Percentiles rank a stretch among this genome's conserved stretches.
Evolutionary conservation across 1,140 invertebrate genomes (phyloP).

Genomic region (Drosophila kepulauana): DNA sequence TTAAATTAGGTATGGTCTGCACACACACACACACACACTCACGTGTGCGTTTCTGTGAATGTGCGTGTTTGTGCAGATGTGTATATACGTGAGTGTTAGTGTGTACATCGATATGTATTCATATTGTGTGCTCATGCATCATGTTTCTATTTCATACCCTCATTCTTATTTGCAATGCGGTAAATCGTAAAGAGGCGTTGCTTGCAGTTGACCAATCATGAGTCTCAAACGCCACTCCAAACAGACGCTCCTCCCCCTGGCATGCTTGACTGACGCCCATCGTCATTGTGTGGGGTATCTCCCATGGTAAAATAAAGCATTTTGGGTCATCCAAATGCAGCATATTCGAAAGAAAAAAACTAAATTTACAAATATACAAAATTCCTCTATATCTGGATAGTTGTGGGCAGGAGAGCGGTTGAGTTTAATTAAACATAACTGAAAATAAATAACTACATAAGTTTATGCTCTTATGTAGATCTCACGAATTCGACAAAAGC

Average conservation of each 20-base stretch:
- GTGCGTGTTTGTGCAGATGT: neutral
- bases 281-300: slow-evolving; percentile 13
- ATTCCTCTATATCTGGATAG: slow-evolving; percentile 4
- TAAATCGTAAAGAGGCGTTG: slow-evolving; percentile 33
- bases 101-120: slow-evolving; percentile 16
- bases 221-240: neutral
- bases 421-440: slow-evolving; percentile 9
- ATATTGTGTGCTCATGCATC: slow-evolving; percentile 40
- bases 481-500: neutral
- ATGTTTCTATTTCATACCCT: slow-evolving; percentile 49
- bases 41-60: neutral
- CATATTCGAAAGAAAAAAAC: slow-evolving; percentile 4
- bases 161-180: slow-evolving; percentile 31
- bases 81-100: neutral
- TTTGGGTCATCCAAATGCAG: slow-evolving; percentile 16
- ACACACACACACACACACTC: neutral
- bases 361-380: slow-evolving; percentile 6
- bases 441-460: slow-evolving; percentile 2
- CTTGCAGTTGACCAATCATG: slow-evolving; percentile 37
- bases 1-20: slow-evolving; percentile 31
- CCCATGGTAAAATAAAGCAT: slow-evolving; percentile 22
- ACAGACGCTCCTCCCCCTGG: slow-evolving; percentile 31
- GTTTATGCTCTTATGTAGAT: neutral
- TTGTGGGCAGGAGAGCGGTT: slow-evolving; percentile 4
- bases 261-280: slow-evolving; percentile 9